Evolutionary conservation across 2,888 invertebrate species (phyloP).

Genomic region (Eupithecia inturbata): DNA sequence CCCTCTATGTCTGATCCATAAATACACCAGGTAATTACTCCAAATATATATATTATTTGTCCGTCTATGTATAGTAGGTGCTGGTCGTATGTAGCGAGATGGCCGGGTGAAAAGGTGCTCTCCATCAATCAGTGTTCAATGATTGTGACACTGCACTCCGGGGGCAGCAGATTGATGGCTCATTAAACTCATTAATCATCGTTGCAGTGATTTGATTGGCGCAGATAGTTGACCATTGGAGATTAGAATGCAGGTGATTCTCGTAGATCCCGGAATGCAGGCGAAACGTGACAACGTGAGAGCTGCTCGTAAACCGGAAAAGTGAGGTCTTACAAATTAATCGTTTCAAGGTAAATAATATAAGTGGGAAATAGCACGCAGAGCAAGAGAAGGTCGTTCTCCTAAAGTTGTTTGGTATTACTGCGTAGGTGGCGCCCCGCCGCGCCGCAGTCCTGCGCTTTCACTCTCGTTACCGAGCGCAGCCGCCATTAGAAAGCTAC

Average conservation of each 20-base stretch:
- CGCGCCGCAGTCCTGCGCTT: conserved; percentile 61
- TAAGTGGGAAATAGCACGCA: background rate
- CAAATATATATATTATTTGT: no score
- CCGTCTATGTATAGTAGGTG: no score
- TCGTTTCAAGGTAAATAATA: background rate
- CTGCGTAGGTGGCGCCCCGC: conserved; percentile 19
- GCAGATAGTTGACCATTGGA: background rate
- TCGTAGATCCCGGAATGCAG: background rate
- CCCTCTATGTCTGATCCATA: no score
- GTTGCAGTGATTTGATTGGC: conserved; percentile 17
- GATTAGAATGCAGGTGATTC: no score
- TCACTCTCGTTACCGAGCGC: conserved; percentile 65
- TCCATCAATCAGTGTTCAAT: no score
- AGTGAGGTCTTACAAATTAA: no score
- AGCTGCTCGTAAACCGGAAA: background rate
- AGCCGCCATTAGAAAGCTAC: conserved; percentile 72
- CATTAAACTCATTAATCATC: background rate
- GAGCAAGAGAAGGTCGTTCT: background rate
- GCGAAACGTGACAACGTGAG: conserved; percentile 24
- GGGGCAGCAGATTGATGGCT: no score
- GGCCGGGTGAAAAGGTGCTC: no score
- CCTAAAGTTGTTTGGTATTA: background rate
- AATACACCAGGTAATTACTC: no score
- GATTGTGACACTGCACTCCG: no score
- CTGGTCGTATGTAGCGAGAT: no score